Base-by-base conservation (phyloP, 2,113 vertebrate species). In the Tautogolabrus adspersus region DNA sequence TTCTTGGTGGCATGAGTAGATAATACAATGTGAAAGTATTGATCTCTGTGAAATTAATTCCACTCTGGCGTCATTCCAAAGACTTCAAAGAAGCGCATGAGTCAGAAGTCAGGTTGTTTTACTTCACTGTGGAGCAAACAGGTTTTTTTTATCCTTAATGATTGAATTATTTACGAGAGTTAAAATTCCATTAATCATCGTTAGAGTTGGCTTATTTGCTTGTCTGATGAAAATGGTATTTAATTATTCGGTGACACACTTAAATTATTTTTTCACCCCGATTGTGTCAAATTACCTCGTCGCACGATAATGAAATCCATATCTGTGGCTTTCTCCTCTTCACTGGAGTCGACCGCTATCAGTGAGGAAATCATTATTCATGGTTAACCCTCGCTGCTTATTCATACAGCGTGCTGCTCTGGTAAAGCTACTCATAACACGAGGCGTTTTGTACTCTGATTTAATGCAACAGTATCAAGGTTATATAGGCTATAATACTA, bases 41-140 rank as follows among this genome's bases (percentile, higher is more conserved):
- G 84, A 90, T 86, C 79, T 70, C 55, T 51, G 18, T 72, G 26
- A 85, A 87, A 85, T 79, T 1, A 84, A 82, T 89, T 83, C 79
- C 66, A 47, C 38, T 54, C 66, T 78, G 79, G 79, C 79, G 66
- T 23, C 7, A 65, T 66, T 63, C 75, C 66, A 75, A 59, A 38
- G 52, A 58, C 56, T 73, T 82, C 22, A 72, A 79, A 76, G 65
- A 82, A 87, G 68, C 71, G 77, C 54, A 58, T 78, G 56, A 66
- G 58, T 71, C 57, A 71, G 34, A 73, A 65, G 51, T 76, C 30
- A 65, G 21, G 55, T 42, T 58, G 71, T 3, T 85, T 74, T 65
- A 65, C 26, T 49, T 61, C 47, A 49, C 19, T 30, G 65, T 15
- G 37, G 10, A 51, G 5, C n/a, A 63, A 22, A 34, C 10, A 15